A percentile compares a stretch with the other conserved stretches of the same genome.
Evolutionary conservation across 1,140 invertebrate species (phyloP).

Genomic region (Drosophila nannoptera): DNA sequence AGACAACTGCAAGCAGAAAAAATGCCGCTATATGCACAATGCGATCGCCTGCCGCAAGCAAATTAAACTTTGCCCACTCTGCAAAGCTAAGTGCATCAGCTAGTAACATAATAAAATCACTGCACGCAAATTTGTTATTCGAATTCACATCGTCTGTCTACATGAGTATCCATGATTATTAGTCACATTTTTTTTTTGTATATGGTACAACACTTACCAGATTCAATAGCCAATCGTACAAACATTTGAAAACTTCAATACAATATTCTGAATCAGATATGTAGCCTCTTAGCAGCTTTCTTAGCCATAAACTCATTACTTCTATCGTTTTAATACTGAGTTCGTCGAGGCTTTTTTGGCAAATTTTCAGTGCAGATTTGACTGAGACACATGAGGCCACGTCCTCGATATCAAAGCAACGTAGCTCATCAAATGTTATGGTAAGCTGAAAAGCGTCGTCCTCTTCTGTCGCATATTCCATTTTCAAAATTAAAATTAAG

Average conservation of each 20-base stretch:
- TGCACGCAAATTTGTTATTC: background rate
- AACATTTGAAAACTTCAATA: constrained; percentile 17
- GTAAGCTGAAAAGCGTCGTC: background rate
- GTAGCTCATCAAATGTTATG: constrained; percentile 40
- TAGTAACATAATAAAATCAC: constrained; percentile 10
- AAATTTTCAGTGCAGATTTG: constrained; percentile 37
- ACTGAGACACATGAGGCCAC: constrained; percentile 34
- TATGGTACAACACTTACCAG: constrained; percentile 18
- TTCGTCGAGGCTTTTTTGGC: constrained; percentile 28
- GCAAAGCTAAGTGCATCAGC: constrained; percentile 30
- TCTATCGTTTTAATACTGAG: constrained; percentile 19
- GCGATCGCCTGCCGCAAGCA: constrained; percentile 29
- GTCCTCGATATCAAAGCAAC: constrained; percentile 36
- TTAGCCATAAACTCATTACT: constrained; percentile 52
- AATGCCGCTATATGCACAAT: constrained; percentile 31
- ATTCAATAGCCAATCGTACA: constrained; percentile 43
- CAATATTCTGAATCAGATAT: constrained; percentile 28
- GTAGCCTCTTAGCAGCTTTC: constrained; percentile 51
- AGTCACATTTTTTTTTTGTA: background rate
- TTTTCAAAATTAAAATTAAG: background rate
- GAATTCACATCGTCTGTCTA: constrained; percentile 14
- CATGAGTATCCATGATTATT: background rate
- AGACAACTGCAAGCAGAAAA: constrained; percentile 43
- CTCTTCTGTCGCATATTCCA: constrained; percentile 2
- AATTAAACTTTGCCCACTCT: constrained; percentile 3